These are phyloP conservation scores for Drosophila colorata DNA, from an alignment of 2,888 invertebrate genomes.

Conservation along the genomic window DNA sequence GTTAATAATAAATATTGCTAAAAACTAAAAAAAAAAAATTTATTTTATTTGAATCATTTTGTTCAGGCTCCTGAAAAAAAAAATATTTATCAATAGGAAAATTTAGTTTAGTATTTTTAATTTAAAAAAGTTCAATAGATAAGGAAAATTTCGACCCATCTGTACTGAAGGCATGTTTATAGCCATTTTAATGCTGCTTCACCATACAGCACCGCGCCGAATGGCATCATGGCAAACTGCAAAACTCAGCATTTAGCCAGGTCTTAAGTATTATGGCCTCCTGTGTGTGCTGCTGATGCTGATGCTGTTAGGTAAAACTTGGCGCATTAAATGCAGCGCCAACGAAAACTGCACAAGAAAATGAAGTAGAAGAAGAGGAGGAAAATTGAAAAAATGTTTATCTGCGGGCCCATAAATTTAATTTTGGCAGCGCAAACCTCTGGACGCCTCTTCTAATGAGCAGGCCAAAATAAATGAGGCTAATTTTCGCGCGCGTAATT, in stretches of 20 bases:
- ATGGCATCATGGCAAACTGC: slow-evolving; percentile 1
- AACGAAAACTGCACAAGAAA: slow-evolving; percentile 27
- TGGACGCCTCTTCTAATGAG: slow-evolving; percentile 58
- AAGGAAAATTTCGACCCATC: background rate
- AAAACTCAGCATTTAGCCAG: slow-evolving; percentile 29
- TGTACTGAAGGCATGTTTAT: slow-evolving; percentile 25
- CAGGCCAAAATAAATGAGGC: slow-evolving; percentile 64
- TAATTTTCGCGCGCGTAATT: slow-evolving; percentile 58
- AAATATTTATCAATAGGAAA: background rate
- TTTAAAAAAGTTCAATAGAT: slow-evolving; percentile 4
- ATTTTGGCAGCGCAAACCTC: slow-evolving; percentile 53
- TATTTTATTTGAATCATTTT: no score
- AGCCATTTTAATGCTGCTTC: slow-evolving; percentile 21
- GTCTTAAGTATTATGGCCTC: slow-evolving; percentile 42
- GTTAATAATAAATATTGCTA: no score
- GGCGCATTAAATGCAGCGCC: slow-evolving; percentile 64
- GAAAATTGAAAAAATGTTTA: slow-evolving; percentile 55
- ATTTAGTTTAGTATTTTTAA: slow-evolving; percentile 5
- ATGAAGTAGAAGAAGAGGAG: background rate
- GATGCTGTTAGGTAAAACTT: slow-evolving; percentile 51
- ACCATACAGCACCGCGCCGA: background rate
- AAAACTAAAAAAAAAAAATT: no score
- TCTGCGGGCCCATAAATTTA: slow-evolving; percentile 67
- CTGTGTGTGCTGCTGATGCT: background rate
- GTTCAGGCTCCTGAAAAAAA: no score